A percentile compares a stretch with the other conserved stretches of the same genome.
Conservation (phyloP, 2,113 vertebrate species). For the Psilopsiagon aymara region DNA sequence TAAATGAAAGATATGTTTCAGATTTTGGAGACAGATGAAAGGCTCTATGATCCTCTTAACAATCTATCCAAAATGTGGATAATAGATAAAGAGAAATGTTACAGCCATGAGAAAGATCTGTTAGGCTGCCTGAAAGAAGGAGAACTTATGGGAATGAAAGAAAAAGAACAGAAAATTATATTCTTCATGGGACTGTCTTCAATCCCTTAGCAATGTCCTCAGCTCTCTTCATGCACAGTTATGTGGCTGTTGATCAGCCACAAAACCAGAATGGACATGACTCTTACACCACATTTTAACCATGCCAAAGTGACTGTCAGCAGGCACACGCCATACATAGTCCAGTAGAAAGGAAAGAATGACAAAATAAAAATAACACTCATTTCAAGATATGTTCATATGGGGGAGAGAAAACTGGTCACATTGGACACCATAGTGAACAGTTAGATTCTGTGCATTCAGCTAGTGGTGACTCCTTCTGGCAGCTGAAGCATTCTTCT, state of each 20-base stretch:
- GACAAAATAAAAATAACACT: neutral
- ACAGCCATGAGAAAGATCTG: neutral
- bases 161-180: neutral
- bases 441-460: neutral
- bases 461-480: neutral
- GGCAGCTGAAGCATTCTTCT: neutral
- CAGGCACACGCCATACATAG: neutral
- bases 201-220: neutral
- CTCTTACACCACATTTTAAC: neutral
- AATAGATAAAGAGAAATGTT: neutral
- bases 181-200: neutral
- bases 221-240: neutral
- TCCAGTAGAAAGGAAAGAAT: neutral
- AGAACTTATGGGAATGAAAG: neutral
- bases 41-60: neutral
- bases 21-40: neutral
- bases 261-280: neutral
- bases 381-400: neutral
- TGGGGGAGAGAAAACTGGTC: neutral
- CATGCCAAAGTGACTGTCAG: neutral
- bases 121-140: neutral
- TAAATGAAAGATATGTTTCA: neutral
- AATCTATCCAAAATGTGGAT: neutral
- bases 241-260: neutral
- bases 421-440: neutral